Conservation (phyloP, 2,113 vertebrate genomes). For the Gadus macrocephalus region DNA sequence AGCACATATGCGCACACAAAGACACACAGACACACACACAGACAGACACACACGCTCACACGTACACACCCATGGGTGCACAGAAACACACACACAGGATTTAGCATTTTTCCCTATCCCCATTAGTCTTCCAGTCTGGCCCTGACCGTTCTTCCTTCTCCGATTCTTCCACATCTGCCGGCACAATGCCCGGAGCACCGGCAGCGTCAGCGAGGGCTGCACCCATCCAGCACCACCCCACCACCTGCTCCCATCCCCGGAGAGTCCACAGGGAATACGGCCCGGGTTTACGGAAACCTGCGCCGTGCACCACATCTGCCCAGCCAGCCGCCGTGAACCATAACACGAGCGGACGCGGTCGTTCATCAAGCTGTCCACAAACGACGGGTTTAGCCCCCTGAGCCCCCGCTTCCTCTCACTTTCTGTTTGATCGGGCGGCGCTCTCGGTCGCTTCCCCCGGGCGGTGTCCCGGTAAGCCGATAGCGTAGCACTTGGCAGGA, state of each 20-base stretch:
- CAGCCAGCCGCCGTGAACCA: no score
- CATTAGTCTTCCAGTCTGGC: background rate
- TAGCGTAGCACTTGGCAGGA: conserved; percentile 42
- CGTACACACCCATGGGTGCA: background rate
- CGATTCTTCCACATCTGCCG: background rate
- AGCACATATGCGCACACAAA: background rate
- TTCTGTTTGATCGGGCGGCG: conserved; percentile 34
- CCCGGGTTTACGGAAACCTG: background rate
- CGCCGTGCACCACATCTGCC: background rate
- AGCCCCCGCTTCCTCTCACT: conserved; percentile 8
- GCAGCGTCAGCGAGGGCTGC: background rate
- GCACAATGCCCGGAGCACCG: background rate
- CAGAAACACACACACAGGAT: background rate
- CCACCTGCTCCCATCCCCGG: no score
- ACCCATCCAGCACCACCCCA: background rate
- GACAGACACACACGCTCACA: no score
- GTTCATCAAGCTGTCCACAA: conserved; percentile 1
- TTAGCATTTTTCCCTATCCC: background rate
- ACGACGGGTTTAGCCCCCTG: conserved; percentile 16
- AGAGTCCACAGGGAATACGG: background rate
- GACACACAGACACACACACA: background rate
- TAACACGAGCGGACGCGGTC: background rate
- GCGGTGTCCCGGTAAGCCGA: conserved; percentile 43
- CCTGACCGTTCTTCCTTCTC: background rate
- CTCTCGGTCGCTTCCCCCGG: conserved; percentile 26